Base-by-base conservation (phyloP, 2,113 vertebrate genomes). In the Gila orcuttii region DNA sequence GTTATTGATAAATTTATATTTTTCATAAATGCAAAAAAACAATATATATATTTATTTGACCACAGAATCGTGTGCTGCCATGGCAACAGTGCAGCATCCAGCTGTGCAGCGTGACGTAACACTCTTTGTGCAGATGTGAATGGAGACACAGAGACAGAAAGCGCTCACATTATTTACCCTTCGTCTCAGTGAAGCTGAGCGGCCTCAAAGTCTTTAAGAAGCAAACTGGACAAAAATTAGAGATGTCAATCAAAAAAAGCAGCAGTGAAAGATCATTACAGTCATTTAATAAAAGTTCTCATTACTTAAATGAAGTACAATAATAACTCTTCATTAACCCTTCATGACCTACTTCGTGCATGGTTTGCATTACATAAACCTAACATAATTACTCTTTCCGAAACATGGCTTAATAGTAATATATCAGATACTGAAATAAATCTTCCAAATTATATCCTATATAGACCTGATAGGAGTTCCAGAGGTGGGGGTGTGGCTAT, bases 71-170 rank as follows among this genome's bases (percentile, higher is more conserved):
- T 60, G 62, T 28, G 83, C 71, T 85, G 6, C 83, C 78, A 76
- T 87, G 78, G 78, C 60, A 85, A 82, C 83, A 57, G 79, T 50
- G 80, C 36, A 39, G 71, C 36, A 52, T 85, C 69, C 79, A 77
- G 69, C 50, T 85, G 71, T 77, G 62, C 45, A 47, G 25, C 25
- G 55, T 81, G 59, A 77, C 42, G 45, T 39, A 17, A 66, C 42
- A 60, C 69, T 79, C 31, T 69, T 77, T 85, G 71, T 85, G 25
- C 4, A 4, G 57, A 31, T 31, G 19, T 73, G 84, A 57, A 71
- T 64, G 36, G 59, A 25, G 59, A 62, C 31, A 45, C 10, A 55
- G 59, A 15, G 9, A 73, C 6, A 68, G 31, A 36, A 68, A 23
- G 31, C 3, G 7, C 31, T 36, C 12, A 2, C 25, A 28, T 68